Evolutionary conservation across 2,797 vertebrate genomes (phyloP).

Genomic region (Gastrophryne carolinensis): DNA sequence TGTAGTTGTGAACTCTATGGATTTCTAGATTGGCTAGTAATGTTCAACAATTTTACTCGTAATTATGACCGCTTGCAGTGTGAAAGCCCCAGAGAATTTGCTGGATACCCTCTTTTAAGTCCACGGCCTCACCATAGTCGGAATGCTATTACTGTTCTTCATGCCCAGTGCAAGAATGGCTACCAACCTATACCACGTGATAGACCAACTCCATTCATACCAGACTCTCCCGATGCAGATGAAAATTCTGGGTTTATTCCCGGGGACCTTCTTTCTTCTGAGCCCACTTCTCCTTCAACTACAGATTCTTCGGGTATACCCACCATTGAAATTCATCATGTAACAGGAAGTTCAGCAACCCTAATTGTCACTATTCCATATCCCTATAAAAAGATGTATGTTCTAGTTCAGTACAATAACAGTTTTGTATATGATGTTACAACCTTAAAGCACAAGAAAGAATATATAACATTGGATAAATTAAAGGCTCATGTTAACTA

Average conservation of each 20-base stretch:
- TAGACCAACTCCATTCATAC: conserved; percentile 80
- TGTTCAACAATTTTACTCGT: conserved; percentile 96
- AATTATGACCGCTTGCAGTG: conserved; percentile 97
- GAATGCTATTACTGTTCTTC: conserved; percentile 90
- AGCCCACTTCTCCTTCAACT: conserved; percentile 82
- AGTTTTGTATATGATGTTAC: conserved; percentile 92
- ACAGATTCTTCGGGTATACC: conserved; percentile 82
- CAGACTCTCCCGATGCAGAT: conserved; percentile 75
- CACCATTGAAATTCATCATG: conserved; percentile 88
- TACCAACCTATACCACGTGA: conserved; percentile 77
- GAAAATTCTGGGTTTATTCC: conserved; percentile 84
- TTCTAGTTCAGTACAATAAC: conserved; percentile 93
- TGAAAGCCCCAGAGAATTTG: conserved; percentile 89
- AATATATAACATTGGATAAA: conserved; percentile 90
- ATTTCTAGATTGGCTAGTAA: conserved; percentile 91
- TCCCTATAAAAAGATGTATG: conserved; percentile 98
- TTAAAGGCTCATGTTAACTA: conserved; percentile 91
- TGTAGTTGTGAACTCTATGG: conserved; percentile 92
- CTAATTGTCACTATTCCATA: conserved; percentile 90
- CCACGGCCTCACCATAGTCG: conserved; percentile 82
- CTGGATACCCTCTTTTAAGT: conserved; percentile 88
- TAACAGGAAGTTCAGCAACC: conserved; percentile 87
- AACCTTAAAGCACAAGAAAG: conserved; percentile 90
- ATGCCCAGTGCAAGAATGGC: conserved; percentile 88
- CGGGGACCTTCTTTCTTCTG: conserved; percentile 78